A percentile compares a stretch with the other conserved stretches of the same genome.
Conservation (phyloP, 2,797 vertebrate genomes). For the Echeneis naucrates region DNA sequence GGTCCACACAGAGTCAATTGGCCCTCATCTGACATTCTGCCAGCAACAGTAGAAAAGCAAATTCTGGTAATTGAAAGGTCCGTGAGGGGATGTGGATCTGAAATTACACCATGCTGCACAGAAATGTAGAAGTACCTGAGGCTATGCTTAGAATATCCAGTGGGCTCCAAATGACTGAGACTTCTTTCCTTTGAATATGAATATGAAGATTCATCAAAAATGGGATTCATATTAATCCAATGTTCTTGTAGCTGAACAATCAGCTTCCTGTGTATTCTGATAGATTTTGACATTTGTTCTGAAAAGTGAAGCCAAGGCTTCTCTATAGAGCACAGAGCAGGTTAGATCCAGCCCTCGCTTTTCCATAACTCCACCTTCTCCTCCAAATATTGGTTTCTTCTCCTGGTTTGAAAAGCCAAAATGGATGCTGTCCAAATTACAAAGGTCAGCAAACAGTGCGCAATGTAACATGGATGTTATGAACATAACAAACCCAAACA, state of each 20-base stretch:
- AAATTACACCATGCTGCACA: slow-evolving; percentile 37
- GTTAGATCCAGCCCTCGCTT: too few relatives aligned
- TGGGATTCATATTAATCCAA: background rate
- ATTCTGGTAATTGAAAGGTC: slow-evolving; percentile 76
- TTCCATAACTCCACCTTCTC: too few relatives aligned
- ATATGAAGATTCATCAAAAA: background rate
- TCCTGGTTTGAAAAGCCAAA: too few relatives aligned
- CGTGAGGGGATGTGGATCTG: slow-evolving; percentile 31
- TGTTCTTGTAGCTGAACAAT: slow-evolving; percentile 33
- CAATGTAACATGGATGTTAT: too few relatives aligned
- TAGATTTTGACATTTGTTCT: too few relatives aligned
- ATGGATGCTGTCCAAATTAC: too few relatives aligned
- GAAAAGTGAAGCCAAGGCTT: too few relatives aligned
- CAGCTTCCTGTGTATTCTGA: slow-evolving; percentile 18
- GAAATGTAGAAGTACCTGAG: slow-evolving; percentile 45
- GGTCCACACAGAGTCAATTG: slow-evolving; percentile 55
- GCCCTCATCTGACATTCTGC: slow-evolving; percentile 63
- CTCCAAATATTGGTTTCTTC: too few relatives aligned
- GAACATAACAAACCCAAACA: background rate
- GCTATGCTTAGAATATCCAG: slow-evolving; percentile 52
- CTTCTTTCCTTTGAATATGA: too few relatives aligned
- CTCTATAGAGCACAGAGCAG: too few relatives aligned
- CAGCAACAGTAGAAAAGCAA: slow-evolving; percentile 70
- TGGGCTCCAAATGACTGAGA: background rate
- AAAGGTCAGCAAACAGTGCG: too few relatives aligned